Conservation (phyloP, 1,140 invertebrate species). For the Eriocheir sinensis region DNA sequence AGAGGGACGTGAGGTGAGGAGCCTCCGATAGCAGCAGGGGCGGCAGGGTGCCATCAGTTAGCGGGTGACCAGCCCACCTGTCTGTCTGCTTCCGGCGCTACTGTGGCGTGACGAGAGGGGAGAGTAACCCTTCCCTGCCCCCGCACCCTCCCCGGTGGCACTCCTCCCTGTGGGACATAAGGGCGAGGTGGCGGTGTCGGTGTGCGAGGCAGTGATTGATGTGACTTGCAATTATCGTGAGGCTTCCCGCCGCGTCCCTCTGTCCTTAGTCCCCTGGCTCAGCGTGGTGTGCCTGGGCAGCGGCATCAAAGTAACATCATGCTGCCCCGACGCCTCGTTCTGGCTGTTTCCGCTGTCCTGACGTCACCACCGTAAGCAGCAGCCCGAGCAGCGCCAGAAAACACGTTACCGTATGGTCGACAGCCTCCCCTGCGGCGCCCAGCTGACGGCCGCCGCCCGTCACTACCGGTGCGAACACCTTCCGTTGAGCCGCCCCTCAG, state of each 20-base stretch:
- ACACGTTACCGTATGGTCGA: neutral
- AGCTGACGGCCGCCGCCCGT: slow-evolving; percentile 17
- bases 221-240: neutral
- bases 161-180: neutral
- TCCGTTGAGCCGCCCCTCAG: too few species aligned
- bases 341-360: neutral
- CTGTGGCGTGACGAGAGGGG: neutral
- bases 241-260: neutral
- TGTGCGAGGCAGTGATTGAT: neutral
- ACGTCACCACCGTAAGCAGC: neutral
- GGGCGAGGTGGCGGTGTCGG: neutral
- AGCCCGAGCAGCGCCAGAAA: neutral
- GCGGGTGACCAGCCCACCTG: neutral
- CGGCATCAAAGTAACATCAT: neutral
- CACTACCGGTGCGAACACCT: neutral
- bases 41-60: neutral
- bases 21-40: neutral
- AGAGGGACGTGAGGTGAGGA: neutral
- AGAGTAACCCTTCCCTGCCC: neutral
- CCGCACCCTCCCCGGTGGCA: neutral
- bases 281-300: neutral
- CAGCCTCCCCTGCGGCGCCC: neutral
- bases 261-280: neutral
- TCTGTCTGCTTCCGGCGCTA: slow-evolving; percentile 8
- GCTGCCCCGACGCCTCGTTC: neutral